Conservation (phyloP, 2,888 invertebrate species). For the Andricus quercusramuli region DNA sequence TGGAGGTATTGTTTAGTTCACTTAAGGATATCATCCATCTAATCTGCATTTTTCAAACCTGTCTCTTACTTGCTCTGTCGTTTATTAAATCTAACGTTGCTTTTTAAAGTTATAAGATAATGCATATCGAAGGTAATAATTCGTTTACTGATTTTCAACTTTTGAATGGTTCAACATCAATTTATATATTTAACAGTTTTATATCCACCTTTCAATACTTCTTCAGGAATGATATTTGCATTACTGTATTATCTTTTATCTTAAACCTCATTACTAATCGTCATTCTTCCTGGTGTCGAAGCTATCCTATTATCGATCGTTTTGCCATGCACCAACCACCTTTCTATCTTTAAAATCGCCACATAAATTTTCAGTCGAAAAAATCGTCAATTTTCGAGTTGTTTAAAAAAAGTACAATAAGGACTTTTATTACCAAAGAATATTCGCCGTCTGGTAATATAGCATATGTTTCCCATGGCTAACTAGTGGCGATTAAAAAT, state of each 20-base stretch:
- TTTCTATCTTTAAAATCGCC: constrained; percentile 13
- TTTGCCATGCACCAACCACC: not conserved
- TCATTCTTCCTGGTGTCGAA: constrained; percentile 37
- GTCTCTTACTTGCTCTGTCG: not conserved
- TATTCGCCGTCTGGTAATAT: not conserved
- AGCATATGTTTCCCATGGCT: no score
- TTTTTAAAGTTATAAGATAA: no score
- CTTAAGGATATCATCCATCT: no score
- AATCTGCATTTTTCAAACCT: not conserved
- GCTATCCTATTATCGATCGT: constrained; percentile 33
- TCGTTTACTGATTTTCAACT: not conserved
- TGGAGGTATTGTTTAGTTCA: no score
- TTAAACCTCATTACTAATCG: constrained; percentile 41
- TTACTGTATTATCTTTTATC: constrained; percentile 27
- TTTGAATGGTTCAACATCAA: not conserved
- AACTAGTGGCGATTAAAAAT: no score
- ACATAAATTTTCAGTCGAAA: not conserved
- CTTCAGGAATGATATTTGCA: constrained; percentile 10
- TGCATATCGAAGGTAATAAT: not conserved
- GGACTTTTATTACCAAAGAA: not conserved
- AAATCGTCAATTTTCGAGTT: not conserved
- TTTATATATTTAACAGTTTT: not conserved
- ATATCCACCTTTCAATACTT: not conserved
- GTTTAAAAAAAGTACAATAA: no score
- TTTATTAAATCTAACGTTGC: not conserved